Conservation (phyloP, 1,140 invertebrate genomes). For the Cherax destructor region DNA sequence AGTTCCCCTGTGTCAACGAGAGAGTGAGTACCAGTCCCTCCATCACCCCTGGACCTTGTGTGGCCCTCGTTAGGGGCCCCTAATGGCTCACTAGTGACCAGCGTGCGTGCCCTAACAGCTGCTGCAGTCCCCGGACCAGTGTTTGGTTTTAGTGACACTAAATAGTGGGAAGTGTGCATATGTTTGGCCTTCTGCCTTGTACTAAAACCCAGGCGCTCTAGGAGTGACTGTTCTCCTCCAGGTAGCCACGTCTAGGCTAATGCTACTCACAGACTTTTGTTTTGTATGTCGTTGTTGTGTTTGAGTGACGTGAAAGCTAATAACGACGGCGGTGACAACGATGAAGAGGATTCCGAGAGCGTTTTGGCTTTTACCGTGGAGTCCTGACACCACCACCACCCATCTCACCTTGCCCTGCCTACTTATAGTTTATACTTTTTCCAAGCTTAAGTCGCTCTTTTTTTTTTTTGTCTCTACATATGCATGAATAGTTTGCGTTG, state of each 20-base stretch:
- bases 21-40: not conserved
- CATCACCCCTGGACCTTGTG: not conserved
- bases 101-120: not conserved
- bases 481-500: too few species aligned
- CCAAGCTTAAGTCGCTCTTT: too few species aligned
- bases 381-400: too few species aligned
- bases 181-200: not conserved
- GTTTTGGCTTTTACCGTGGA: too few species aligned
- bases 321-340: too few species aligned
- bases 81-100: not conserved
- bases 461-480: too few species aligned
- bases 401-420: too few species aligned
- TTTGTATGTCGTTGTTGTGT: not conserved
- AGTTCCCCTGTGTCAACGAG: conserved; percentile 10
- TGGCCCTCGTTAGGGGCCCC: not conserved
- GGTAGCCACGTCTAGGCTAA: not conserved
- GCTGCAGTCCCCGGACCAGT: not conserved
- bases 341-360: too few species aligned
- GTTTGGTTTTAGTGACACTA: not conserved
- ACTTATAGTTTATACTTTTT: too few species aligned
- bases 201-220: too few species aligned
- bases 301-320: not conserved
- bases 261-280: not conserved
- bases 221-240: not conserved
- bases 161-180: not conserved